Evolutionary conservation across 92 coral and sea anemone species (phyloP), one percentile per base, ranked within the genome.

Genomic region (Parazoanthus darwini): DNA sequence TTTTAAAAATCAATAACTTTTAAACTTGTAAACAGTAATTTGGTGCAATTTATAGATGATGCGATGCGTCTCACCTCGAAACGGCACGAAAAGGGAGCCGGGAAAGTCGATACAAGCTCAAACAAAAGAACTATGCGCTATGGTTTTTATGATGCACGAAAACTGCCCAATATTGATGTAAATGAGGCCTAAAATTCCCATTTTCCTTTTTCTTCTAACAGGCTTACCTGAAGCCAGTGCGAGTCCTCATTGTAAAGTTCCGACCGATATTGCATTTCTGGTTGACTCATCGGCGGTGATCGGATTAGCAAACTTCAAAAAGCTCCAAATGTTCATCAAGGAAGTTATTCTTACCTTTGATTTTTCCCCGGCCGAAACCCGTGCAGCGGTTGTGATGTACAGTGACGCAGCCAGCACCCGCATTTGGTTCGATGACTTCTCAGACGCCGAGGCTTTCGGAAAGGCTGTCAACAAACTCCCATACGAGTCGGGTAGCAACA

Each of bases 351-450:
- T 6, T 25, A 83, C 35, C 29, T 70, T 83, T 83, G 78, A 83
- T 18, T 83, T 83, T 6, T 83, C 87, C 3, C 46, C 65, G 18
- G 46, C 4, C 1, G 78, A 43, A 29, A 36, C 56, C 25, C 87
- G 87, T 29, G 87, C 35, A 4, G 87, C 87, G 51, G 79, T 71
- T 29, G 65, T 83, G n/a, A 63, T 83, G 16, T 83, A 83, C 39
- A 70, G 87, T 25, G 11, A 83, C 25, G 77, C 87, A 0, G 87
- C 87, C 6, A 83, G 87, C 39, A 83, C 87, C 22, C 87, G 87
- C 44, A 83, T 83, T 71, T 83, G 87, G 87, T 83, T 83, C 54
- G 77, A 73, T 16, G 87, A 83, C 25, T 83, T 83, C 78, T 83
- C 59, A n/a, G 78, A 83, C 54, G 39, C 78, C 14, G 65, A 83